phyloP scores from a whole-genome alignment of 2,797 vertebrate genomes.

The Platalea minor region DNA sequence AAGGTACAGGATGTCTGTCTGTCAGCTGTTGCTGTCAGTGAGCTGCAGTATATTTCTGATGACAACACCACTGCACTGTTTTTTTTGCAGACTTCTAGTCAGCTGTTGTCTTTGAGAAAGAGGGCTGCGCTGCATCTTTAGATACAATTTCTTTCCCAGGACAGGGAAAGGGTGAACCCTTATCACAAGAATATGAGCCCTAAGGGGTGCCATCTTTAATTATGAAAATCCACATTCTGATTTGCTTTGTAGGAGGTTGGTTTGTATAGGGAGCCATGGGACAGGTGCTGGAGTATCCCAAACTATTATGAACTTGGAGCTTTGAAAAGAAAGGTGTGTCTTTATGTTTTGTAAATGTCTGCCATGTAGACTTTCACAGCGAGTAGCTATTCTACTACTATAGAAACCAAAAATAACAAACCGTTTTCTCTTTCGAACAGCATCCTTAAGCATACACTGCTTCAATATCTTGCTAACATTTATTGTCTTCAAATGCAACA shows the following conservation, averaged over 20 bases:
- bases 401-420: not conserved
- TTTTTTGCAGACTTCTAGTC: not conserved
- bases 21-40: not conserved
- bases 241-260: not conserved
- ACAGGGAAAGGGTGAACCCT: not conserved
- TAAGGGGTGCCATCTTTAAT: not conserved
- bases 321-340: not conserved
- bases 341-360: not conserved
- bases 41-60: not conserved
- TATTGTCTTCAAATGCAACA: slow-evolving; percentile 26
- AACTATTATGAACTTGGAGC: not conserved
- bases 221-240: not conserved
- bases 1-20: not conserved
- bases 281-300: not conserved
- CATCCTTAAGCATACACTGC: not conserved
- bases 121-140: not conserved
- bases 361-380: not conserved
- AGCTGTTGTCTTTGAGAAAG: not conserved
- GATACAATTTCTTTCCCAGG: not conserved
- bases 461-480: not conserved
- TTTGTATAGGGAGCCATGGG: not conserved
- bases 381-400: not conserved
- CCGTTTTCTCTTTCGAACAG: not conserved
- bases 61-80: not conserved
- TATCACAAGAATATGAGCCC: not conserved